Conservation (phyloP, 2,113 vertebrate species). For the Daphoenositta chrysoptera region DNA sequence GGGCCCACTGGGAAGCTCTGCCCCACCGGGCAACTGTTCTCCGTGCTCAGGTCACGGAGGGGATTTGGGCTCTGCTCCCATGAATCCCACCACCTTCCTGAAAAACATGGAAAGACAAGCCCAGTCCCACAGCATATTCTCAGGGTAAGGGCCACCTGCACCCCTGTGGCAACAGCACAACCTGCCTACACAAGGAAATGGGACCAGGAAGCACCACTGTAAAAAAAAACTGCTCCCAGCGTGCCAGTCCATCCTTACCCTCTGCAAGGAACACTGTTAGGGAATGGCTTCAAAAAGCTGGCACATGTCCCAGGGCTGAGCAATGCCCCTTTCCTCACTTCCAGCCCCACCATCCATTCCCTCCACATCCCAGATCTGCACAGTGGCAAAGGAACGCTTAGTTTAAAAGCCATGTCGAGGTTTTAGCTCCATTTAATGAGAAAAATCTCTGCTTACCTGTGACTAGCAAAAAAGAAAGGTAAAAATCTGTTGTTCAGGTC, state of each 20-base stretch:
- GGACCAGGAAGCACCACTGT: not conserved
- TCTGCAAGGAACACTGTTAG: not conserved
- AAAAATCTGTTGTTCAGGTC: not conserved
- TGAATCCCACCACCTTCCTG: not conserved
- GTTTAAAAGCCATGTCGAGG: not conserved
- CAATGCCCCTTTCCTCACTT: not conserved
- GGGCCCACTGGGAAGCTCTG: not conserved
- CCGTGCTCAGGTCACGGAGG: not conserved
- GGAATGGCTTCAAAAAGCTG: not conserved
- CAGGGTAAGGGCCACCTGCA: not conserved
- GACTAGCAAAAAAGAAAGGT: not conserved
- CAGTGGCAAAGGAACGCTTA: not conserved
- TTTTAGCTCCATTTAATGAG: not conserved
- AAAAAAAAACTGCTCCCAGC: not conserved
- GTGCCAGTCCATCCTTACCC: not conserved
- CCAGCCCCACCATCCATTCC: fast-evolving
- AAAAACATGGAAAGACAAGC: fast-evolving
- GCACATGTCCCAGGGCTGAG: not conserved
- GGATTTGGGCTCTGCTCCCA: not conserved
- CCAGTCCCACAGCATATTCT: fast-evolving
- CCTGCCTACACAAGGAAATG: not conserved
- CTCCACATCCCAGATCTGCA: not conserved
- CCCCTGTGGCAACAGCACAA: not conserved
- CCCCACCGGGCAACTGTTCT: not conserved
- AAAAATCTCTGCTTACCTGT: not conserved